A percentile compares a stretch with the other conserved stretches of the same genome.
phyloP scores from a whole-genome alignment of 1,140 invertebrate genomes.

The Arion vulgaris region DNA sequence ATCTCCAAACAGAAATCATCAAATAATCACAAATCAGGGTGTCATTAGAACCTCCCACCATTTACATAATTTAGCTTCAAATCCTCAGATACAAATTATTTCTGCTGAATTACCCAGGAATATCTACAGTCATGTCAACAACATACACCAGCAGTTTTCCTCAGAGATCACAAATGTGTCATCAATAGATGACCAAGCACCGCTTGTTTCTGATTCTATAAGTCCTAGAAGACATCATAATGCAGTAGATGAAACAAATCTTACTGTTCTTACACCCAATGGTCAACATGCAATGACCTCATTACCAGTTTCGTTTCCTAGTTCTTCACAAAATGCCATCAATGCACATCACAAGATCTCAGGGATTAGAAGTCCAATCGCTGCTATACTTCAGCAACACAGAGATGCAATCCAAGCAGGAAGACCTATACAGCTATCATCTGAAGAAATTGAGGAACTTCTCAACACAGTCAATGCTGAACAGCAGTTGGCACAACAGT shows the following conservation, averaged over 20 bases:
- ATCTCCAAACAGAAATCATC: neutral
- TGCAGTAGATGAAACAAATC: neutral
- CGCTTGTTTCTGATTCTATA: neutral
- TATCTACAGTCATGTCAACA: neutral
- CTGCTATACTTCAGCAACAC: slow-evolving; percentile 33
- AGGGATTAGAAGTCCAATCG: slow-evolving; percentile 14
- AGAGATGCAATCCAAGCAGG: slow-evolving; percentile 29
- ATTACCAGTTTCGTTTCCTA: neutral
- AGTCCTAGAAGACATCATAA: slow-evolving; percentile 2
- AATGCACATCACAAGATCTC: neutral
- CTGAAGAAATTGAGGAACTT: slow-evolving; percentile 33
- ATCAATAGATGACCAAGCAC: neutral
- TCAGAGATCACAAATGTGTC: neutral
- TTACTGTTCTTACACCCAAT: neutral
- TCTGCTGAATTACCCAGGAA: neutral
- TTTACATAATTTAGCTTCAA: neutral
- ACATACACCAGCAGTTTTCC: slow-evolving; percentile 3
- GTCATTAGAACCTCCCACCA: neutral
- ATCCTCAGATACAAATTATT: neutral
- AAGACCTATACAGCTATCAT: slow-evolving; percentile 12
- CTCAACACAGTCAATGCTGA: slow-evolving; percentile 28
- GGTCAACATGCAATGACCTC: neutral
- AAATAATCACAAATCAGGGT: neutral
- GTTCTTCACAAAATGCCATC: neutral
- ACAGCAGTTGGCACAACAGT: neutral